These are phyloP conservation scores for Ctenopoma multispine DNA, from an alignment of 2,797 vertebrate species.

Conservation along the genomic window DNA sequence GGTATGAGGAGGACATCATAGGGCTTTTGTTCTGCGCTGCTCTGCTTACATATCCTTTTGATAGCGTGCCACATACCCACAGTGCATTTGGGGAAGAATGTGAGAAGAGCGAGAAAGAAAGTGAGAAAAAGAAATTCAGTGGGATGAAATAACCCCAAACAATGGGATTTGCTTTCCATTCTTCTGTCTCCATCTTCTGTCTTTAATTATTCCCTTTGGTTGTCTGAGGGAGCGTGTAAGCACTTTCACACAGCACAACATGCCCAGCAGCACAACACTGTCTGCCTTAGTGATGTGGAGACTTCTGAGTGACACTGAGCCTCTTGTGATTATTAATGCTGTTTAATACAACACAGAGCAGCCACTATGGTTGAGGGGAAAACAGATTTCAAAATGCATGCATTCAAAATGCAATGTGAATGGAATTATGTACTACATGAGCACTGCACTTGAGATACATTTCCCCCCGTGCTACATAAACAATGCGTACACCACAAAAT, in stretches of 20 bases:
- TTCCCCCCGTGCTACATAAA: conserved; percentile 60
- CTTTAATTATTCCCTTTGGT: conserved; percentile 90
- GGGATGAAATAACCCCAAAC: conserved; percentile 85
- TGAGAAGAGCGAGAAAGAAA: conserved; percentile 73
- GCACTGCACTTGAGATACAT: conserved; percentile 55
- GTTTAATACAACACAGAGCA: conserved; percentile 84
- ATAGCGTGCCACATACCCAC: conserved; percentile 79
- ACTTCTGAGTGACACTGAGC: conserved; percentile 85
- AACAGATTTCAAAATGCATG: conserved; percentile 77
- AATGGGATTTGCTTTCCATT: conserved; percentile 86
- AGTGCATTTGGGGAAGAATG: conserved; percentile 80
- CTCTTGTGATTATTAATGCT: conserved; percentile 87
- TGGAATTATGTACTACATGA: conserved; percentile 74
- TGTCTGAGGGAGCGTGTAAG: conserved; percentile 83
- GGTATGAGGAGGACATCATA: conserved; percentile 82
- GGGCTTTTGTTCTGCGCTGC: conserved; percentile 80
- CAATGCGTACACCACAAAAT: conserved; percentile 60
- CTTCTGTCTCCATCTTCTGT: conserved; percentile 83
- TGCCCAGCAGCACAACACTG: conserved; percentile 83
- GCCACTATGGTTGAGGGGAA: conserved; percentile 75
- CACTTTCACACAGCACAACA: conserved; percentile 83
- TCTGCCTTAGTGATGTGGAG: conserved; percentile 82
- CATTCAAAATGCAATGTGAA: conserved; percentile 76
- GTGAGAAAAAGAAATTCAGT: conserved; percentile 81
- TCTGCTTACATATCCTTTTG: conserved; percentile 82